Percentiles rank a stretch among this genome's conserved stretches.
Conservation (phyloP, 2,888 invertebrate species). For the Acleris holmiana region DNA sequence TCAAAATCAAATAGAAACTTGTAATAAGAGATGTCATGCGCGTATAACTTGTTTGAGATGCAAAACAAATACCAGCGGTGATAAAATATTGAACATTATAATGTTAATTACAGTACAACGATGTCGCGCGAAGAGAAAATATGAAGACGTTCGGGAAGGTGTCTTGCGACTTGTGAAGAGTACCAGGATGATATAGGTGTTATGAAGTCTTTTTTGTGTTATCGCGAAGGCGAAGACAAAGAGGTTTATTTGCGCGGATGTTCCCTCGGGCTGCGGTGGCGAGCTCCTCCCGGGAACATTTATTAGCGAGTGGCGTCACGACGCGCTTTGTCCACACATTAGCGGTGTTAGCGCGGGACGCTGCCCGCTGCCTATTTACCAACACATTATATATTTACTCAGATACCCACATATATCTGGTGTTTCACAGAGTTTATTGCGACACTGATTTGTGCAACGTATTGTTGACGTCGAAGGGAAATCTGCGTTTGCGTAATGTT, state of each 20-base stretch:
- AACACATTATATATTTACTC: conserved; percentile 70
- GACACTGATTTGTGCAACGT: conserved; percentile 72
- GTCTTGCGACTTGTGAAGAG: not conserved
- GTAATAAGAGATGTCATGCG: conserved; percentile 80
- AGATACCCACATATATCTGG: conserved; percentile 70
- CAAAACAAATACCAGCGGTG: conserved; percentile 73
- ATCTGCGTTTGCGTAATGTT: conserved; percentile 71
- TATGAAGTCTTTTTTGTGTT: conserved; percentile 11
- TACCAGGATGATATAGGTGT: not conserved
- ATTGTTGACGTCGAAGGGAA: conserved; percentile 76
- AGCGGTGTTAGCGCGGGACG: conserved; percentile 77
- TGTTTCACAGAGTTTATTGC: conserved; percentile 66
- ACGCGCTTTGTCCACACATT: conserved; percentile 80
- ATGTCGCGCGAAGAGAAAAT: conserved; percentile 62
- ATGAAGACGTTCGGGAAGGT: conserved; percentile 49
- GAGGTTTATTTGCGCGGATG: conserved; percentile 42
- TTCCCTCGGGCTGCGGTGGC: conserved; percentile 55
- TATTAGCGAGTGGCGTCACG: conserved; percentile 81
- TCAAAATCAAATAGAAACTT: conserved; percentile 83
- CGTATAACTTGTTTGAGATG: conserved; percentile 73
- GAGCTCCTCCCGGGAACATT: conserved; percentile 74
- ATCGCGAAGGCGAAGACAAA: conserved; percentile 40
- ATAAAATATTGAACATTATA: conserved; percentile 80
- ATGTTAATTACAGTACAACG: conserved; percentile 65
- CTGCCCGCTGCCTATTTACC: conserved; percentile 63